Percentiles rank a stretch among this genome's conserved stretches.
Conservation (phyloP, 2,888 invertebrate genomes). For the Polyploca ridens region DNA sequence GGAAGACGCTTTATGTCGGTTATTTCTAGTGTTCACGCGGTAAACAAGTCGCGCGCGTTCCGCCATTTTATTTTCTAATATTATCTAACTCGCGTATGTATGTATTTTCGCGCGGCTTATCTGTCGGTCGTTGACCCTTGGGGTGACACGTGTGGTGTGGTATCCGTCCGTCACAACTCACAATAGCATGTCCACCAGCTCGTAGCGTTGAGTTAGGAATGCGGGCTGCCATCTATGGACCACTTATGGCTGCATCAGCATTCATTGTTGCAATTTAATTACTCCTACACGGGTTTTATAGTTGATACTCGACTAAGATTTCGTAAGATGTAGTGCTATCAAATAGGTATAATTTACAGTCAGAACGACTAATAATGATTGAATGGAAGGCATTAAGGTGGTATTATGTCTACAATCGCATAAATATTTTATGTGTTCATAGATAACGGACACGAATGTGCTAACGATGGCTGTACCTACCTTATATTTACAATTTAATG, state of each 20-base stretch:
- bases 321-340: background rate
- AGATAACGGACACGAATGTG: slow-evolving; percentile 49
- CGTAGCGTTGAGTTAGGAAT: background rate
- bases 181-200: background rate
- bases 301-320: slow-evolving; percentile 13
- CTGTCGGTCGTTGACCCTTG: slow-evolving; percentile 64
- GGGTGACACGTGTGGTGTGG: slow-evolving; percentile 4
- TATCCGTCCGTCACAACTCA: background rate
- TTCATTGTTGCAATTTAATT: background rate
- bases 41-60: slow-evolving; percentile 43
- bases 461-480: slow-evolving; percentile 35
- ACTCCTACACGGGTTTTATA: background rate
- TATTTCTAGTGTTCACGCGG: slow-evolving; percentile 35
- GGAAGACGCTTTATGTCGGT: slow-evolving; percentile 25
- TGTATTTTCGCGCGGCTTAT: slow-evolving; percentile 76
- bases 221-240: background rate
- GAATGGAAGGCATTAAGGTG: slow-evolving; percentile 14
- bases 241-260: background rate
- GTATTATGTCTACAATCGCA: slow-evolving; percentile 12
- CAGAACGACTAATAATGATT: slow-evolving; percentile 15
- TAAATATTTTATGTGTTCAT: slow-evolving; percentile 10
- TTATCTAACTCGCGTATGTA: slow-evolving; percentile 68
- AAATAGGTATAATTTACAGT: background rate
- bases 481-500: slow-evolving; percentile 68
- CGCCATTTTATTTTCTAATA: slow-evolving; percentile 73